Percentiles rank a stretch among this genome's conserved stretches.
phyloP scores from a whole-genome alignment of 2,888 invertebrate species.

The Agelastica alni region DNA sequence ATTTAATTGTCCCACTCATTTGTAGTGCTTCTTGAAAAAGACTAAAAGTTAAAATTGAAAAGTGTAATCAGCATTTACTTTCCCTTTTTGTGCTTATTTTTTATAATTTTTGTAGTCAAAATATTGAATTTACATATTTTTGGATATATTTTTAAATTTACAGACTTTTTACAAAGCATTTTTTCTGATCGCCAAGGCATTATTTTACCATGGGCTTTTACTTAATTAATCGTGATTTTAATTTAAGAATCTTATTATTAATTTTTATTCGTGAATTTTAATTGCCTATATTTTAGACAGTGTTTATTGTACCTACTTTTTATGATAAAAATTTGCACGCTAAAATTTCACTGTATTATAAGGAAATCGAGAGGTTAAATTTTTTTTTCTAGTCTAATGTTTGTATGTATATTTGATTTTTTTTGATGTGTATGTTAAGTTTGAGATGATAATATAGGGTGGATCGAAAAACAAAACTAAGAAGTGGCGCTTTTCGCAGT shows the following conservation, averaged over 20 bases:
- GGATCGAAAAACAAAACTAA: conserved; percentile 1
- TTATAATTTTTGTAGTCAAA: too few species aligned
- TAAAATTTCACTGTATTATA: conserved; percentile 36
- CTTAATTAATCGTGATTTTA: conserved; percentile 18
- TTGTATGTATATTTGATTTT: conserved; percentile 43
- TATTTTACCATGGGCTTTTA: conserved; percentile 35
- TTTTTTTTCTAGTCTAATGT: conserved; percentile 48
- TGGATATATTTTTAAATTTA: too few species aligned
- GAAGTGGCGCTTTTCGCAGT: too few species aligned
- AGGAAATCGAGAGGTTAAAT: conserved; percentile 33
- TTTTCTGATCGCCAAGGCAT: neutral
- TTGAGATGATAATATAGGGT: conserved; percentile 36
- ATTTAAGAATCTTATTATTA: conserved; percentile 29
- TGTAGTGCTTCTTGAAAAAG: too few species aligned
- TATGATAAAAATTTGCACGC: conserved; percentile 42
- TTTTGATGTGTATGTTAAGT: conserved; percentile 44
- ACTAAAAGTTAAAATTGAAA: too few species aligned
- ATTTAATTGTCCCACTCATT: too few species aligned
- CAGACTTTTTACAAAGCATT: too few species aligned
- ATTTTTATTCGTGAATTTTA: conserved; percentile 30
- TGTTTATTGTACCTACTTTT: conserved; percentile 30
- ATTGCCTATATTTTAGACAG: conserved; percentile 41
- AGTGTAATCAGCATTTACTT: too few species aligned
- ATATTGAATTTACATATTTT: too few species aligned
- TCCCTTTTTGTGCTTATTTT: too few species aligned